Evolutionary conservation across 2,888 invertebrate species (phyloP).

Genomic region (Acronicta leporina): DNA sequence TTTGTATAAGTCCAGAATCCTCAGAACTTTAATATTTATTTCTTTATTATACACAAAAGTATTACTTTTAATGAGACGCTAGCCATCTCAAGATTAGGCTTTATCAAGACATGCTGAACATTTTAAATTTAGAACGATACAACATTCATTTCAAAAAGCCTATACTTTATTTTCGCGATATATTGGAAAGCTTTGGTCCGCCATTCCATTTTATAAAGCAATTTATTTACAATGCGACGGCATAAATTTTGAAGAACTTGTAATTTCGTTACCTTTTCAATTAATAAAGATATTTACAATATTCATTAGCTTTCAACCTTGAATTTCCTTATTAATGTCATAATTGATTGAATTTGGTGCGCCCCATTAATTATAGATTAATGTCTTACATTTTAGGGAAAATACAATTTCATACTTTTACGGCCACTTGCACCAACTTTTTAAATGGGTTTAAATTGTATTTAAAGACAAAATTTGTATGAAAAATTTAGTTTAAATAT

Average conservation of each 20-base stretch:
- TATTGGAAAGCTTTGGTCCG: not conserved
- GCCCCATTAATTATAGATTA: constrained; percentile 1
- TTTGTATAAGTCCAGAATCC: no score
- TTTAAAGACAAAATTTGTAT: no score
- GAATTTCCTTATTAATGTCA: constrained; percentile 18
- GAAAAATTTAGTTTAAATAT: no score
- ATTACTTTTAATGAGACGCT: no score
- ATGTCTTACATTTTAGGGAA: constrained; percentile 1
- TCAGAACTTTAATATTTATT: no score
- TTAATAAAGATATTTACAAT: constrained; percentile 41
- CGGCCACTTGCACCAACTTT: no score
- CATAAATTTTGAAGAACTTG: constrained; percentile 10
- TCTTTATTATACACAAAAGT: no score
- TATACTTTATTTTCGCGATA: no score
- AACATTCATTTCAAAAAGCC: not conserved
- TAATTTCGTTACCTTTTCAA: constrained; percentile 41
- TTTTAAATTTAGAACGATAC: not conserved
- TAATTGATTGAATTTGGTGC: constrained; percentile 19
- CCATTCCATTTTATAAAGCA: constrained; percentile 18
- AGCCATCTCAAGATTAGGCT: no score
- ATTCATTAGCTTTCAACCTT: constrained; percentile 39
- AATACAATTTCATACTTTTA: not conserved
- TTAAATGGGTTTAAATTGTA: no score
- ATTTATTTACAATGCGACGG: constrained; percentile 35
- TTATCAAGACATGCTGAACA: no score